These are phyloP conservation scores for Acanthiza pusilla DNA, from an alignment of 2,797 vertebrate species.

Conservation along the genomic window DNA sequence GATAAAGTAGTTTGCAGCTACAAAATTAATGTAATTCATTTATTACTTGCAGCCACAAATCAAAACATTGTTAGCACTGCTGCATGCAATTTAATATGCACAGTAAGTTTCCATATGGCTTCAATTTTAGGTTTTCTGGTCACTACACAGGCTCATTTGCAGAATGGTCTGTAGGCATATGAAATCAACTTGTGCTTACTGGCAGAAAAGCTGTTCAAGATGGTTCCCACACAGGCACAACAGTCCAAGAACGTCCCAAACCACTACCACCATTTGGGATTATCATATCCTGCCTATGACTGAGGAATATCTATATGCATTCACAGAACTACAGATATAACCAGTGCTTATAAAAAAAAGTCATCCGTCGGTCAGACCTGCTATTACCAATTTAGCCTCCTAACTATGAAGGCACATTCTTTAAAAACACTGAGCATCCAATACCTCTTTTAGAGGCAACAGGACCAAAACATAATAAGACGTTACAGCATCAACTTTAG, in stretches of 20 bases:
- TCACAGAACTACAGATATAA: not conserved
- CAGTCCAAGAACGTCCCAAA: not conserved
- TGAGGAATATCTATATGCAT: not conserved
- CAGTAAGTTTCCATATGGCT: slow-evolving; percentile 76
- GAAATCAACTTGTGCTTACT: slow-evolving; percentile 8
- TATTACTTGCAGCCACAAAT: slow-evolving; percentile 81
- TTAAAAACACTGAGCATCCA: not conserved
- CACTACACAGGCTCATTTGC: slow-evolving; percentile 61
- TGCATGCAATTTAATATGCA: slow-evolving; percentile 74
- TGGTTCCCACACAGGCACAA: not conserved
- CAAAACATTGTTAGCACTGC: slow-evolving; percentile 77
- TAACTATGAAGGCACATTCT: not conserved
- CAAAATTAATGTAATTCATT: slow-evolving; percentile 82
- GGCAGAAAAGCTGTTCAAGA: not conserved
- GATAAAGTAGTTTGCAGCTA: slow-evolving; percentile 78
- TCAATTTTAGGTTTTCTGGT: slow-evolving; percentile 70
- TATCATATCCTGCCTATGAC: not conserved
- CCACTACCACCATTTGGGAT: not conserved
- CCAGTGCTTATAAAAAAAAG: not conserved
- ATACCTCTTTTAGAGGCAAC: not conserved
- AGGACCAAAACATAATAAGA: not conserved
- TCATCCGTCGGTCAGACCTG: accelerated
- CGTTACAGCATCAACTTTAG: not conserved
- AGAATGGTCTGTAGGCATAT: not conserved
- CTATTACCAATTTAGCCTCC: not conserved